Percentiles rank a stretch among this genome's conserved stretches.
Conservation (phyloP, 2,113 vertebrate species). For the Gymnarchus niloticus region DNA sequence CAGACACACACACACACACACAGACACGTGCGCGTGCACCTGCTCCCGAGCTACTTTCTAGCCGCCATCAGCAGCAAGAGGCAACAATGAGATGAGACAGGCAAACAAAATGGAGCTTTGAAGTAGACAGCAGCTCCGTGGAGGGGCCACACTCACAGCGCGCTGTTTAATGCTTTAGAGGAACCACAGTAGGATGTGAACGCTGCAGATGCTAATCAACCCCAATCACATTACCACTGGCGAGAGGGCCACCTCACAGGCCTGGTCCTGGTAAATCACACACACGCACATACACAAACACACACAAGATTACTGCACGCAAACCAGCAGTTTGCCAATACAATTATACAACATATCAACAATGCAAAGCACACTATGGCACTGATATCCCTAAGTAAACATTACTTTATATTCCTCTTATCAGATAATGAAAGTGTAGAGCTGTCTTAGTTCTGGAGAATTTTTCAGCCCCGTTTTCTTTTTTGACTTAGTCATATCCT, state of each 20-base stretch:
- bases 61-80: constrained; percentile 2
- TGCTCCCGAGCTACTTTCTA: background rate
- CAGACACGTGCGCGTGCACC: background rate
- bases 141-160: constrained; percentile 33
- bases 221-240: constrained; percentile 23
- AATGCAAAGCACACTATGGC: background rate
- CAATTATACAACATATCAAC: background rate
- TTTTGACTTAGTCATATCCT: background rate
- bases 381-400: background rate
- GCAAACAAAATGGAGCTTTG: constrained; percentile 30
- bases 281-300: background rate
- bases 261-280: background rate
- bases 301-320: background rate
- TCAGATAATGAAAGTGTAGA: no score
- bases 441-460: background rate
- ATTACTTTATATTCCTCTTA: no score
- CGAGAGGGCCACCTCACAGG: background rate
- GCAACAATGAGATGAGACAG: constrained; percentile 36
- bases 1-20: background rate
- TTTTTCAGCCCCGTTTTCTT: background rate
- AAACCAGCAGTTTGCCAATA: background rate
- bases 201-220: constrained; percentile 11
- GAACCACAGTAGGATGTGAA: constrained; percentile 17
- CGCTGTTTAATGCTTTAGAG: constrained; percentile 32
- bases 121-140: constrained; percentile 51